phyloP scores from a whole-genome alignment of 2,888 invertebrate species.

The Caenorhabditis sulstoni region DNA sequence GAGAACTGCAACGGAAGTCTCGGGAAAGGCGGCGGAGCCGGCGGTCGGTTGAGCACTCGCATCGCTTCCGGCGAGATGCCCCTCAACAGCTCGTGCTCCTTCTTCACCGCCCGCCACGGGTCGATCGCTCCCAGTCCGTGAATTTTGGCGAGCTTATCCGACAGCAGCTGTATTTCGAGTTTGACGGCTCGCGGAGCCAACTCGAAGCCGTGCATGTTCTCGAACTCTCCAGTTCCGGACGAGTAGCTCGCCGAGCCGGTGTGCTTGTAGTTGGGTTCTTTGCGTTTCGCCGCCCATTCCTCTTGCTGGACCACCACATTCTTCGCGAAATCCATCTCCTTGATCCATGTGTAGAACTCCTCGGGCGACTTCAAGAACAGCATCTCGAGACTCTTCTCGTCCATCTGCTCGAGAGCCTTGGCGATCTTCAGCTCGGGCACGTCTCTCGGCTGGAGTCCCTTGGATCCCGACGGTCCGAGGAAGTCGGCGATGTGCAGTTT shows the following conservation, averaged over 20 bases:
- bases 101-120: background rate
- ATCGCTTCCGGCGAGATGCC: no score
- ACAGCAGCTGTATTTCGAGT: constrained; percentile 9
- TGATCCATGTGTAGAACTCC: constrained; percentile 5
- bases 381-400: background rate
- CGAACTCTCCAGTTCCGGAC: background rate
- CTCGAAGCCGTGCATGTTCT: background rate
- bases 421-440: background rate
- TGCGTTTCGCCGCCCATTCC: background rate
- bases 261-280: background rate
- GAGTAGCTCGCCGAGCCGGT: constrained; percentile 9
- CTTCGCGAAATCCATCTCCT: constrained; percentile 14
- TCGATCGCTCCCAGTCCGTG: background rate
- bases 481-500: constrained; percentile 14
- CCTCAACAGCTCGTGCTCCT: background rate
- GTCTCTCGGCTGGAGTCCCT: background rate
- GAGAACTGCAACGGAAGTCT: no score
- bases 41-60: no score
- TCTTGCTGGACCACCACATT: constrained; percentile 1
- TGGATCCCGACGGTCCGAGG: constrained; percentile 11
- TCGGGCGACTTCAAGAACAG: constrained; percentile 2
- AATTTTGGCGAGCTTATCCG: background rate
- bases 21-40: no score
- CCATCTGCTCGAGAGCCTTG: no score
- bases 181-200: background rate